Evolutionary conservation across 2,888 invertebrate species (phyloP), one percentile per base, ranked within the genome.

Genomic region (Harpagoxenus sublaevis): DNA sequence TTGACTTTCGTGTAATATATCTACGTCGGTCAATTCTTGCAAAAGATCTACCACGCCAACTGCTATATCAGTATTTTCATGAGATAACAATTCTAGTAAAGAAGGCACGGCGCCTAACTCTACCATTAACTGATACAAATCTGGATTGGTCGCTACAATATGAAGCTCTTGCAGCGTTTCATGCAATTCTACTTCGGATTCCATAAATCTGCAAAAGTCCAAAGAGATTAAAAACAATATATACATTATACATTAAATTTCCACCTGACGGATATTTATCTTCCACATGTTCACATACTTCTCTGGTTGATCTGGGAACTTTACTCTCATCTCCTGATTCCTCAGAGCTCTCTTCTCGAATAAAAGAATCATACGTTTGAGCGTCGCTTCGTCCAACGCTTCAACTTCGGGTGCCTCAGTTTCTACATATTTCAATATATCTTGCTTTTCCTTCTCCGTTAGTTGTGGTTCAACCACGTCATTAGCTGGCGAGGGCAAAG

Each of bases 301-400:
- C 94, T 99, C 99, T 9, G 99, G 98, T 92, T 97, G 97, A 94
- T 99, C 99, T 0, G 99, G 98, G 95, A 99, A 99, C 95, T 99
- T 99, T 18, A 99, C 99, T 88, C 99, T 96, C 98, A 99, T 98
- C 95, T 99, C 99, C 94, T 99, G 98, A 95, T 99, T 99, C 93
- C 97, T 98, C 10, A 99, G 96, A 71, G 98, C 98, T 93, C 98
- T 97, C 94, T 99, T 99, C 94, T 99, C 99, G 96, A 99, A 99
- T 87, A 98, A 97, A 18, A 99, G 96, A 35, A 99, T 97, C 94
- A 99, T 96, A 93, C 98, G 97, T 93, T 99, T 99, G 10, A 99
- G 96, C 15, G 97, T 97, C 42, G 97, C 96, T 90, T 99, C 99
- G 96, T 99, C 99, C 66, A 99, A 95, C 0, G 97, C 96, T 94